These are phyloP conservation scores for Rhorus exstirpatorius DNA, from an alignment of 2,888 invertebrate genomes.

Conservation along the genomic window DNA sequence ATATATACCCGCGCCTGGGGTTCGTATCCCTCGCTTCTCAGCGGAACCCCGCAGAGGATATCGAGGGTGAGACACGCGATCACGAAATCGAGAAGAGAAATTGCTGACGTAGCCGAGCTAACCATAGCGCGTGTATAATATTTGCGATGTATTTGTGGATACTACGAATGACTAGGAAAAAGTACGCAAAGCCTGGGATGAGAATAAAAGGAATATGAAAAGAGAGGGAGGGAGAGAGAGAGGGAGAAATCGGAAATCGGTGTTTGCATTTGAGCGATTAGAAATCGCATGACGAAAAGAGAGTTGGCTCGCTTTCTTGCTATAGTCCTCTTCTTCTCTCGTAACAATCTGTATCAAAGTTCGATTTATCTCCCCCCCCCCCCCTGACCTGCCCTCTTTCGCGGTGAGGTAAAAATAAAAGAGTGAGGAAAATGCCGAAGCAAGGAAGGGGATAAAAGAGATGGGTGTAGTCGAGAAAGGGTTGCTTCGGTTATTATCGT, in stretches of 20 bases:
- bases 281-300: slow-evolving; percentile 54
- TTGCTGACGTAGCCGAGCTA: slow-evolving; percentile 39
- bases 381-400: background rate
- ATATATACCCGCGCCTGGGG: background rate
- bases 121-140: slow-evolving; percentile 17
- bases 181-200: background rate
- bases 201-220: slow-evolving; percentile 1
- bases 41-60: slow-evolving; percentile 33
- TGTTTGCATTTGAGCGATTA: slow-evolving; percentile 58
- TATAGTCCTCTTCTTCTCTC: background rate
- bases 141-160: background rate
- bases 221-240: background rate
- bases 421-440: background rate
- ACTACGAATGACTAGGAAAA: slow-evolving; percentile 5
- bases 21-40: slow-evolving; percentile 36
- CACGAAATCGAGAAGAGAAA: slow-evolving; percentile 61
- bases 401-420: slow-evolving; percentile 19
- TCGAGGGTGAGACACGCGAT: slow-evolving; percentile 39
- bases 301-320: slow-evolving; percentile 17
- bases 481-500: slow-evolving; percentile 49
- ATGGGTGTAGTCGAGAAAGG: slow-evolving; percentile 41
- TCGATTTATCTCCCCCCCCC: slow-evolving; percentile 1
- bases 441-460: slow-evolving; percentile 19
- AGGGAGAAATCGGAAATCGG: slow-evolving; percentile 44
- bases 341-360: slow-evolving; percentile 15